A percentile compares a stretch with the other conserved stretches of the same genome.
These are phyloP conservation scores for Phalacrocorax carbo DNA, from an alignment of 2,113 vertebrate species.

Conservation along the genomic window DNA sequence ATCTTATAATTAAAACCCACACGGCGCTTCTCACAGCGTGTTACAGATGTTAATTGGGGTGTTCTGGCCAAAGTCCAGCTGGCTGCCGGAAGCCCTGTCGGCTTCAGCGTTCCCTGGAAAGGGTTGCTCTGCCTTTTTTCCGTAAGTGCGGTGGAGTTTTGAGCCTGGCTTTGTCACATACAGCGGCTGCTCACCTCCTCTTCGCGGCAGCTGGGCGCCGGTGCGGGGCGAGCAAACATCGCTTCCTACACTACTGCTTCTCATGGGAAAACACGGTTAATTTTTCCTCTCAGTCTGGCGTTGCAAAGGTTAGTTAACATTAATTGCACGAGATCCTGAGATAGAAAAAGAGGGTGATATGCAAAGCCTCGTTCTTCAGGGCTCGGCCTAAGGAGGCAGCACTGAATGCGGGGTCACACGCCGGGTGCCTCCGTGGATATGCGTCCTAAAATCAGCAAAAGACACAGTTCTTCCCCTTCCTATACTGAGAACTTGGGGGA, in stretches of 20 bases:
- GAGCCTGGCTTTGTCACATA: rapidly evolving
- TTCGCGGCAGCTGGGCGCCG: neutral
- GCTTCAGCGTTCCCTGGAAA: neutral
- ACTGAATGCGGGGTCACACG: neutral
- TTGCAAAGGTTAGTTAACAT: neutral
- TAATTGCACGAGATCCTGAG: neutral
- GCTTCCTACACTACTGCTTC: neutral
- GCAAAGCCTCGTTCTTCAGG: neutral
- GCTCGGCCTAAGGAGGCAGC: neutral
- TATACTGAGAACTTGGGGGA: neutral
- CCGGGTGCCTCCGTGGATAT: neutral
- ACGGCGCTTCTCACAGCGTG: too few relatives aligned
- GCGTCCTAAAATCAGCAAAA: neutral
- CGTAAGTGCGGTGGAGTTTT: rapidly evolving
- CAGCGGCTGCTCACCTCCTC: neutral
- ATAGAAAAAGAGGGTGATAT: too few relatives aligned
- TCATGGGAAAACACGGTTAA: neutral
- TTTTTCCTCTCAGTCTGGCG: neutral
- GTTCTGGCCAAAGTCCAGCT: neutral
- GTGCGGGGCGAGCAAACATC: too few relatives aligned
- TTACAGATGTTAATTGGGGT: neutral
- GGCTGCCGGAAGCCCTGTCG: neutral
- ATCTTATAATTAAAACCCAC: neutral
- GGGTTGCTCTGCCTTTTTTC: neutral
- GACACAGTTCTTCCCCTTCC: neutral